Percentiles rank a stretch among this genome's conserved stretches.
Evolutionary conservation across 2,113 vertebrate genomes (phyloP).

Genomic region (Melanostigma gelatinosum): DNA sequence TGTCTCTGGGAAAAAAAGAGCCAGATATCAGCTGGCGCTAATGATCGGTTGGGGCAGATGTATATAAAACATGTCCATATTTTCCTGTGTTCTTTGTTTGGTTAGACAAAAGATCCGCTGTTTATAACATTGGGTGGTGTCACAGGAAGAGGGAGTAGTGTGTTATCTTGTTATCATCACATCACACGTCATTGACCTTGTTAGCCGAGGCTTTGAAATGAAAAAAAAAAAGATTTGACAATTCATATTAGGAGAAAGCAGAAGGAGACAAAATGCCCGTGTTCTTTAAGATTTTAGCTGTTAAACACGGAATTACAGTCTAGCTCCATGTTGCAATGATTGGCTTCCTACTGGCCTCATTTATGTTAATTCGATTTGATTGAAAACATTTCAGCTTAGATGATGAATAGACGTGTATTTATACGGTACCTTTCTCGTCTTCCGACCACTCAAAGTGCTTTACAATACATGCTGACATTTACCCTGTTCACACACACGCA

Average conservation of each 20-base stretch:
- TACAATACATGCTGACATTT: neutral
- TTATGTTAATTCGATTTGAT: neutral
- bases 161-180: conserved; percentile 47
- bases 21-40: conserved; percentile 65
- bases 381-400: conserved; percentile 12
- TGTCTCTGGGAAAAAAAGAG: conserved; percentile 60
- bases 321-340: neutral
- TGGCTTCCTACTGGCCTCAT: neutral
- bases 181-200: conserved; percentile 35
- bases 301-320: neutral
- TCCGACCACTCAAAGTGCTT: neutral
- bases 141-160: conserved; percentile 2
- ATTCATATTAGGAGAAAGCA: conserved; percentile 3
- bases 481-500: neutral
- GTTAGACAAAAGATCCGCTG: conserved; percentile 26
- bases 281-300: neutral
- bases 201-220: conserved; percentile 14
- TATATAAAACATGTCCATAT: conserved; percentile 44
- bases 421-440: neutral
- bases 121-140: conserved; percentile 33
- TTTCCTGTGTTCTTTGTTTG: conserved; percentile 39
- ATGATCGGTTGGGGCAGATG: conserved; percentile 63
- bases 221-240: conserved; percentile 1
- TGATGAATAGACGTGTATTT: neutral
- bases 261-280: neutral